phyloP scores from a whole-genome alignment of 2,888 invertebrate species.

The Kuschelorhynchus macadamiae region DNA sequence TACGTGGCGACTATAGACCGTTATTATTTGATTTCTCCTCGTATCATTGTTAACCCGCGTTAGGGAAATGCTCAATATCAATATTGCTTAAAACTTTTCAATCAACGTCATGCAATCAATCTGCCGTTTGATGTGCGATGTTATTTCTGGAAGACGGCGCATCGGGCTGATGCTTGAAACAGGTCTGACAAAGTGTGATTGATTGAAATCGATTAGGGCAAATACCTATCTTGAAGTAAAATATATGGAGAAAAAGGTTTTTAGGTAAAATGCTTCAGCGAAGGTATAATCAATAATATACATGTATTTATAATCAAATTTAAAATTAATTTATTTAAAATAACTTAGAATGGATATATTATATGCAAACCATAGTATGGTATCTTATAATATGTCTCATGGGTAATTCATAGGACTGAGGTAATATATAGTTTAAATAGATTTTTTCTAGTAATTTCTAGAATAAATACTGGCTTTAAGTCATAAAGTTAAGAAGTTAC shows the following conservation, averaged over 20 bases:
- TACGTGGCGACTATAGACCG: too few species aligned
- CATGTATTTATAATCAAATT: background rate
- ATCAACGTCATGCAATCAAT: constrained; percentile 68
- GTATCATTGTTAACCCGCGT: background rate
- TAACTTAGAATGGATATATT: background rate
- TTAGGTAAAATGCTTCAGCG: too few species aligned
- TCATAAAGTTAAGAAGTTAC: too few species aligned
- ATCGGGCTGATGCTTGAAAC: constrained; percentile 54
- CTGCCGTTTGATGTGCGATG: constrained; percentile 64
- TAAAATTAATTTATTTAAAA: background rate
- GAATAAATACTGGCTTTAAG: too few species aligned
- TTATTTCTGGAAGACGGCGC: constrained; percentile 59
- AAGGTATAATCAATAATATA: background rate
- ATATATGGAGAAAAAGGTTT: constrained; percentile 1
- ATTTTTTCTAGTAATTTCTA: too few species aligned
- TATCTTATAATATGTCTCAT: background rate
- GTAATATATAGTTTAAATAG: too few species aligned
- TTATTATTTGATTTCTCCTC: background rate
- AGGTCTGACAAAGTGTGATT: constrained; percentile 66
- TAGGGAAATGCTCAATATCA: constrained; percentile 13
- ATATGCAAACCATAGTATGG: background rate
- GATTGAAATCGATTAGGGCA: constrained; percentile 63
- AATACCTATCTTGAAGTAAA: constrained; percentile 9
- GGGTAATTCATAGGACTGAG: too few species aligned
- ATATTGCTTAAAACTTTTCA: constrained; percentile 56